Evolutionary conservation across 2,113 vertebrate species (phyloP), one percentile per base, ranked within the genome.

Genomic region (Riparia riparia): DNA sequence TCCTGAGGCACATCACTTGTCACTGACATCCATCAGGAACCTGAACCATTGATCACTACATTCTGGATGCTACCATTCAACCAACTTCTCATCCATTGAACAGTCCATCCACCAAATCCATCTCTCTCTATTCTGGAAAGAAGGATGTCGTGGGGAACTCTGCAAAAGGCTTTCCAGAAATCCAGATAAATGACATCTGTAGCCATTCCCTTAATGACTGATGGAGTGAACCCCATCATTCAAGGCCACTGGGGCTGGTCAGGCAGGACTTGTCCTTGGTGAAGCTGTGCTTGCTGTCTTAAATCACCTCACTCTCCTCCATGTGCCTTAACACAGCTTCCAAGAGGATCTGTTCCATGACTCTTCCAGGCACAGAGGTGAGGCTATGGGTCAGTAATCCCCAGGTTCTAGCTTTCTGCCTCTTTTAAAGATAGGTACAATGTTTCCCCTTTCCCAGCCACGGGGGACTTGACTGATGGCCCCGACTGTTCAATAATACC

Each of bases 211-310:
- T 10, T 44, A 21, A 20, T 51, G 20, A 31, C 25, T 42, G 61
- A 31, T 20, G 7, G 31, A 34, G 37, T 25, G 16, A 16, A 51
- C 5, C 32, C 32, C 14, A 26, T 44, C 31, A 44, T 2, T 32
- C 6, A 60, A 60, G 21, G 39, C 14, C 45, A 39, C 19, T 39
- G 39, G 4, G 4, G 4, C 2, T 60, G 32, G 28, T 60, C 37
- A 51, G 8, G 69, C 8, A 51, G 51, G 15, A 73, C 5, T 2
- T 29, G 22, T 7, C 28, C 19, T n/a, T 14, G 22, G 18, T n/a
- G 32, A 51, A 66, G 22, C 32, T 1, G 0, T 20, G 22, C 37
- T 45, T 19, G 15, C 5, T 29, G 16, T 53, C 45, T 51, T 24
- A 8, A 53, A 74, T 21, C 45, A 66, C 32, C 8, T 53, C n/a